Percentiles rank a stretch among this genome's conserved stretches.
phyloP scores from a whole-genome alignment of 1,140 invertebrate genomes.

The Bradysia coprophila region DNA sequence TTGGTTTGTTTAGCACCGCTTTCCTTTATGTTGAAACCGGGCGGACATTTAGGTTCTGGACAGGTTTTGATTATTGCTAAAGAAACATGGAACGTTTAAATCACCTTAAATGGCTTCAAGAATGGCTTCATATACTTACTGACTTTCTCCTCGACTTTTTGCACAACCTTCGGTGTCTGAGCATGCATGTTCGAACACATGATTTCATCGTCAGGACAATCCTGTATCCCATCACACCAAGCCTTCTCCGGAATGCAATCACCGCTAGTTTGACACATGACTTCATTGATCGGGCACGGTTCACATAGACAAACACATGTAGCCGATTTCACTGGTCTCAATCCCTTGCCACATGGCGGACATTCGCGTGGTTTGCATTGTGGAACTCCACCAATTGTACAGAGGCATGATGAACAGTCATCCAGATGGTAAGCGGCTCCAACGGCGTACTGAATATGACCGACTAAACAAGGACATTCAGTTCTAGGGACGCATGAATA shows the following conservation, averaged over 20 bases:
- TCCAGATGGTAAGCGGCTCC: constrained; percentile 44
- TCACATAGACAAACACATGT: constrained; percentile 56
- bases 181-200: constrained; percentile 28
- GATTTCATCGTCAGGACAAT: constrained; percentile 70
- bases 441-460: constrained; percentile 42
- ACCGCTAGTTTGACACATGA: constrained; percentile 52
- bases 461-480: constrained; percentile 57
- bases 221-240: constrained; percentile 67
- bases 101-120: neutral
- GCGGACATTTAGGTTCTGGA: constrained; percentile 31
- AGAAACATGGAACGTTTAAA: neutral
- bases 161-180: neutral
- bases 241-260: constrained; percentile 46
- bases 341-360: constrained; percentile 34
- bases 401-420: constrained; percentile 57
- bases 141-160: neutral
- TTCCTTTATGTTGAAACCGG: constrained; percentile 30
- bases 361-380: constrained; percentile 47
- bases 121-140: neutral
- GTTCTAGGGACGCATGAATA: constrained; percentile 40
- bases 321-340: constrained; percentile 16
- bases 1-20: constrained; percentile 7
- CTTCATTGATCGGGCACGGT: constrained; percentile 40
- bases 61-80: constrained; percentile 12
- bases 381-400: constrained; percentile 45